Evolutionary conservation across 2,797 vertebrate genomes (phyloP), one percentile per base, ranked within the genome.

Genomic region (Geotrypetes seraphini): DNA sequence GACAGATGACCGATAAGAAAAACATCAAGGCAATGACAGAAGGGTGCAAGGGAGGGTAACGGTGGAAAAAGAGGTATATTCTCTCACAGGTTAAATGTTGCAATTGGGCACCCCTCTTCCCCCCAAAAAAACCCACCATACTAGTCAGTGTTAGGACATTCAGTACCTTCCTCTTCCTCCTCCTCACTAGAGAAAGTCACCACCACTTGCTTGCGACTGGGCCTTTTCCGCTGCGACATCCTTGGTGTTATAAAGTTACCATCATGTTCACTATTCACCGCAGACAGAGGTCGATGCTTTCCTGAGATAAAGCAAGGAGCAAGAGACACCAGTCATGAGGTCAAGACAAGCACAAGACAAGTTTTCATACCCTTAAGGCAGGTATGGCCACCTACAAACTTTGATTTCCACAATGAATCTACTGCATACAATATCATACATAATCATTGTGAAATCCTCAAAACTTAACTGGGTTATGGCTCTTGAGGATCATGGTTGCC

Each of bases 161-260:
- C 8, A 75, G 75, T 81, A 50, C 73, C 71, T 0, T 73, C 85
- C 31, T 84, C 84, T 3, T 68, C 81, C 21, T 85, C 86, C 30
- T 96, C 91, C 0, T 95, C 92, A 3, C 92, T 98, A 24, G 85
- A 94, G 65, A 97, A 97, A 16, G 62, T 65, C 15, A 97, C 41
- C 2, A 39, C 6, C 5, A 66, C 15, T 56, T 84, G 89, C 24
- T 47, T 68, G 51, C 61, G 76, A 20, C 68, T 8, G 14, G 12
- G 66, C 12, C 43, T 59, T 1, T 2, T 30, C 8, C 12, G 36
- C 12, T 7, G 53, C 28, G 61, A 47, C 3, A 43, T 51, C 7
- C 49, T 43, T 7, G 91, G 89, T 0, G 88, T 96, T 19, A 84
- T 63, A 25, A 91, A 90, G 50, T 68, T 60, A 16, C 42, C 63